Base-by-base conservation (phyloP, 2,113 vertebrate species). In the Lepus americanus region DNA sequence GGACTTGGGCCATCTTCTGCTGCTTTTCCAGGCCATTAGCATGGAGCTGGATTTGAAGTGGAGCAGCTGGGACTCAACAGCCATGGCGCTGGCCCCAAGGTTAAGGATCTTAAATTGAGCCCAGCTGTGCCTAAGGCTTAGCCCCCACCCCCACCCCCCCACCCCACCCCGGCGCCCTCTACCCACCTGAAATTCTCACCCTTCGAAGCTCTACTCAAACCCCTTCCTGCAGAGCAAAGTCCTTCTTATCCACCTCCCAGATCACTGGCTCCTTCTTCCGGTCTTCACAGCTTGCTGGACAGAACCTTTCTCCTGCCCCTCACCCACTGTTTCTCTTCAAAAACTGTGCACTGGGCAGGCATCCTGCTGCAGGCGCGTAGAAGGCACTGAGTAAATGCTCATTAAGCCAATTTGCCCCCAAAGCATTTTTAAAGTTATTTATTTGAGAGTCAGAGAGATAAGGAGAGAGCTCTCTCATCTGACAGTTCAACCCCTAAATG, bases 261-360 rank as follows among this genome's bases (percentile, higher is more conserved):
- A 70, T 84, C 69, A 77, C 74, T 66, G 83, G 31, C 76, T 90
- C 78, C 82, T 87, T 55, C 51, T 61, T 14, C 39, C 64, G 22
- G 22, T 76, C 5, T 12, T 80, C 44, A 78, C 22, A 87, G 66
- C 51, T 87, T 31, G 23, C 61, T 31, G 31, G 13, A 25, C 20
- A 19, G 77, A 44, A 10, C 36, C 44, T 77, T 83, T 51, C 86
- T 90, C 67, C 92, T 81, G 55, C 53, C 72, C 78, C n/a, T 51
- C 67, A 79, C 51, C 70, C 33, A 79, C 80, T 92, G 74, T 61
- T 82, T 59, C 55, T 92, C 51, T 69, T 44, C 89, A 64, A 87
- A 82, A 88, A 92, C 73, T 51, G 13, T 12, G 29, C 22, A 11
- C 51, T 83, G 69, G 72, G 83, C 2, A 27, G 79, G 16, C 25